Evolutionary conservation across 2,888 invertebrate species (phyloP).

Genomic region (Steinernema hermaphroditum): DNA sequence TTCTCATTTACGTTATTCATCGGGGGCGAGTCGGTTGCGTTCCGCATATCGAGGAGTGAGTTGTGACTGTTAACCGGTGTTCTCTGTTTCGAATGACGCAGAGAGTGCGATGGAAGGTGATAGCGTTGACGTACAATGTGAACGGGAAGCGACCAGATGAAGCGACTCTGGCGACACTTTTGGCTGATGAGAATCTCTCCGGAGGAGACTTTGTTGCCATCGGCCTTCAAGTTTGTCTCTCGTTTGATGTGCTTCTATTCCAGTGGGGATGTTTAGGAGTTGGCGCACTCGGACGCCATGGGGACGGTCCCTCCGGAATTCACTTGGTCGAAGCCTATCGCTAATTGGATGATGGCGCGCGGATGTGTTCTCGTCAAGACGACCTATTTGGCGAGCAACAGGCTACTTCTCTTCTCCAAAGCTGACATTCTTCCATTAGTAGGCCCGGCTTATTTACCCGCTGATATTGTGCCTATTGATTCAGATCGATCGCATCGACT

Average conservation of each 20-base stretch:
- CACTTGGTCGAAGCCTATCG: constrained; percentile 35
- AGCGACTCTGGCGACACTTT: neutral
- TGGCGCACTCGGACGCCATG: constrained; percentile 37
- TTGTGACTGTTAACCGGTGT: neutral
- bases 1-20: too few relatives aligned
- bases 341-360: constrained; percentile 27
- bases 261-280: constrained; percentile 32
- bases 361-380: constrained; percentile 26
- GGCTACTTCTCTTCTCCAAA: constrained; percentile 34
- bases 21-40: neutral
- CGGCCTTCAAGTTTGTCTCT: constrained; percentile 36
- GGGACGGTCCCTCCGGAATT: constrained; percentile 13
- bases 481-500: constrained; percentile 37
- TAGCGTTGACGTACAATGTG: constrained; percentile 39
- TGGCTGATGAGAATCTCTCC: constrained; percentile 8
- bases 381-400: constrained; percentile 35
- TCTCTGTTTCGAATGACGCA: neutral
- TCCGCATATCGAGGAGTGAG: neutral
- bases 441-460: neutral
- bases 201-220: constrained; percentile 31
- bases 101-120: neutral
- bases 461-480: too few relatives aligned
- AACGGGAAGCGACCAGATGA: constrained; percentile 35
- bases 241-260: neutral
- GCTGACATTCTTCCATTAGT: constrained; percentile 33